Evolutionary conservation across 2,888 invertebrate genomes (phyloP).

Genomic region (Scaptomyza cyrtandrae): DNA sequence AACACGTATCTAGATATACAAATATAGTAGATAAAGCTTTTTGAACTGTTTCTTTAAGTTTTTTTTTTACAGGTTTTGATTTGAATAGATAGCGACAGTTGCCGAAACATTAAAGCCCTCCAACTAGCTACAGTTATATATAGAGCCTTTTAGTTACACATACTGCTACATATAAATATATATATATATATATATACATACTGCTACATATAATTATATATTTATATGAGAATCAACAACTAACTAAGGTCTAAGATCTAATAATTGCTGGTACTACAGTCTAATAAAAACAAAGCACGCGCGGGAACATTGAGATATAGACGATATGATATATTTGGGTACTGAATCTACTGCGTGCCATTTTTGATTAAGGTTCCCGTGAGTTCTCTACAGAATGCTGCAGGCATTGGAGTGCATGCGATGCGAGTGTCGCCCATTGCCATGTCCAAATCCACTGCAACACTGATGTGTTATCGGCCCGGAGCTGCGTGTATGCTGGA

Average conservation of each 20-base stretch:
- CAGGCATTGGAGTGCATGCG: constrained; percentile 84
- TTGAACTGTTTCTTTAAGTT: constrained; percentile 24
- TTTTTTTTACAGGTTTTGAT: constrained; percentile 4
- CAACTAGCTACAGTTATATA: constrained; percentile 35
- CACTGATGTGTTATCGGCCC: constrained; percentile 83
- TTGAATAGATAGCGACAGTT: constrained; percentile 36
- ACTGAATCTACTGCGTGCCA: not conserved
- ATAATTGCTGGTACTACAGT: constrained; percentile 62
- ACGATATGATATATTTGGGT: constrained; percentile 43
- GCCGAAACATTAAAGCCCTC: constrained; percentile 15
- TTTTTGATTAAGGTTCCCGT: not conserved
- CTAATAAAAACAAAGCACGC: constrained; percentile 42
- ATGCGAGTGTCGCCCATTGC: constrained; percentile 82
- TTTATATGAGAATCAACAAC: constrained; percentile 56
- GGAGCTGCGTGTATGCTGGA: constrained; percentile 76
- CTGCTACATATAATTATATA: constrained; percentile 28
- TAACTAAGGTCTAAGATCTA: constrained; percentile 54
- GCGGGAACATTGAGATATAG: constrained; percentile 45
- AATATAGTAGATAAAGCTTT: constrained; percentile 7
- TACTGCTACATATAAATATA: constrained; percentile 25
- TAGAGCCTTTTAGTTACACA: constrained; percentile 33
- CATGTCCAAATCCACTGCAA: constrained; percentile 81
- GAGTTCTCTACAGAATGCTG: constrained; percentile 71
- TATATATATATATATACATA: constrained; percentile 19
- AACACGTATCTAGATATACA: constrained; percentile 17